Percentiles rank a stretch among this genome's conserved stretches.
Evolutionary conservation across 2,113 vertebrate species (phyloP).

Genomic region (Lathamus discolor): DNA sequence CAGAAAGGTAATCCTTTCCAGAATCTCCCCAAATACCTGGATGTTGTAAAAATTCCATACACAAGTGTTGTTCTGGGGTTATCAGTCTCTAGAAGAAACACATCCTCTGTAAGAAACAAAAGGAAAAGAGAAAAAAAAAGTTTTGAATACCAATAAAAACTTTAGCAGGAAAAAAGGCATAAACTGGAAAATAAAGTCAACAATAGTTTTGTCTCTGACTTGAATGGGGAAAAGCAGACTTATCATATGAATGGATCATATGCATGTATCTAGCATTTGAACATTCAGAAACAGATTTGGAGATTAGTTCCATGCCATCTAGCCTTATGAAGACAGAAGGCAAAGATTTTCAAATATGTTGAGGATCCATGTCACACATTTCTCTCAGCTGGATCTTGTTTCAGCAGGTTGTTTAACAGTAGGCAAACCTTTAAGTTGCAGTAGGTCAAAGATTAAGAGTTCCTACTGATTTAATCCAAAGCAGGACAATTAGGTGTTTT

Average conservation of each 20-base stretch:
- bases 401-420: not conserved
- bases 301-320: not conserved
- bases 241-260: not conserved
- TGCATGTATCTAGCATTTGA: not conserved
- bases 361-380: not conserved
- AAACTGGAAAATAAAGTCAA: too few species aligned
- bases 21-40: slow-evolving; percentile 81
- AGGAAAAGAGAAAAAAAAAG: not conserved
- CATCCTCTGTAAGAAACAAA: slow-evolving; percentile 81
- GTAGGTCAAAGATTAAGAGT: not conserved
- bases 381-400: not conserved
- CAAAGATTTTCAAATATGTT: not conserved
- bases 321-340: not conserved
- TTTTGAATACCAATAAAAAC: not conserved
- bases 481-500: not conserved
- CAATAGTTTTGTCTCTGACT: not conserved
- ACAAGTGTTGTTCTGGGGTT: slow-evolving; percentile 89
- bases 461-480: not conserved
- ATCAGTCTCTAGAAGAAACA: slow-evolving; percentile 94
- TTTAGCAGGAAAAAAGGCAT: too few species aligned
- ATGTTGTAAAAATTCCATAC: slow-evolving; percentile 96
- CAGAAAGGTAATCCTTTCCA: not conserved
- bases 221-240: not conserved
- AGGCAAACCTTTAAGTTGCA: not conserved
- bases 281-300: not conserved